phyloP scores from a whole-genome alignment of 2,113 vertebrate genomes.

The Acanthochromis polyacanthus region DNA sequence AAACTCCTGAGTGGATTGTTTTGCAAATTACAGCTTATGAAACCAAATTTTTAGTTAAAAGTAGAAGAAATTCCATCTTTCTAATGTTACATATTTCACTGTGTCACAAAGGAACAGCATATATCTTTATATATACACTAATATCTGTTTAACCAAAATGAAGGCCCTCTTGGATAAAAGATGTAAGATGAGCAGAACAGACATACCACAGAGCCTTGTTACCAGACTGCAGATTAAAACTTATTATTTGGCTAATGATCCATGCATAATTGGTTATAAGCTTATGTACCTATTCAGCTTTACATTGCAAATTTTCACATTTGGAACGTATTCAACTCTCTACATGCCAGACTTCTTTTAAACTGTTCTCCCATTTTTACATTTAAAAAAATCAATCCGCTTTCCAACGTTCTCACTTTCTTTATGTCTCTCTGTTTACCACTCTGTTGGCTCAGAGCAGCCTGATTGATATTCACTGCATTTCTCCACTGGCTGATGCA shows the following conservation, averaged over 20 bases:
- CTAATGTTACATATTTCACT: too few relatives aligned
- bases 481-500: constrained; percentile 46
- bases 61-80: too few relatives aligned
- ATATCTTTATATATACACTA: too few relatives aligned
- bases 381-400: constrained; percentile 2
- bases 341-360: not conserved
- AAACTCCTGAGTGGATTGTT: too few relatives aligned
- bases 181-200: too few relatives aligned
- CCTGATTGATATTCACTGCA: constrained; percentile 67
- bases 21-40: too few relatives aligned
- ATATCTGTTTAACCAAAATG: too few relatives aligned
- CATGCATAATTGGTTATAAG: not conserved
- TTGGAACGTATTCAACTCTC: not conserved
- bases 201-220: not conserved
- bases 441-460: constrained; percentile 24
- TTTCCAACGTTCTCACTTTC: constrained; percentile 8
- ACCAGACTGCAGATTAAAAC: not conserved
- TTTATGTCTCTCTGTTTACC: constrained; percentile 38
- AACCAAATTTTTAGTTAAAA: too few relatives aligned
- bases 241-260: too few relatives aligned
- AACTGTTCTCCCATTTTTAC: constrained; percentile 10
- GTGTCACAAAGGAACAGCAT: too few relatives aligned
- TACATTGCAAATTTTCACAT: not conserved
- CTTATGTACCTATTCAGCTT: not conserved
- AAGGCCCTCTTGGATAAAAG: too few relatives aligned